Evolutionary conservation across 2,888 invertebrate genomes (phyloP), one percentile per base, ranked within the genome.

Genomic region (Invenusta paracnida): DNA sequence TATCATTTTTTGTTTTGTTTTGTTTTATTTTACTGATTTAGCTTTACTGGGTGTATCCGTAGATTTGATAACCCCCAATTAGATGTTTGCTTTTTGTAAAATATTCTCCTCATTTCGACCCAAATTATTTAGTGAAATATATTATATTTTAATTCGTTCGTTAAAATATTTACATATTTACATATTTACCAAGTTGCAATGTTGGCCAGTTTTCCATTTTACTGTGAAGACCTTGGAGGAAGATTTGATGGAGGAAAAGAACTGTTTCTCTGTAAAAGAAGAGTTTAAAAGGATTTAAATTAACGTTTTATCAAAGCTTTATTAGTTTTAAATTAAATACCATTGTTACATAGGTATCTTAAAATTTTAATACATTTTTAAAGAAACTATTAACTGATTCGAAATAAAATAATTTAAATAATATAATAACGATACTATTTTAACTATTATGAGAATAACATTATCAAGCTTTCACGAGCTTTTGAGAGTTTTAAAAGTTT

Each of bases 161-260:
- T n/a, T n/a, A n/a, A n/a, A n/a, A n/a, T n/a, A n/a, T n/a, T n/a
- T n/a, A n/a, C n/a, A n/a, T n/a, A n/a, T n/a, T n/a, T n/a, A n/a
- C n/a, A n/a, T n/a, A 87, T 90, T 93, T 92, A 95, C 96, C 96
- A 92, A 96, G 93, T 87, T 96, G 96, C 88, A 96, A 93, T 1
- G 96, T 96, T 79, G 96, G 96, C 96, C 96, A 96, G 87, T 94
- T 95, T 91, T 96, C 96, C 94, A 96, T 94, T 86, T 96, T 93
- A 0, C 96, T 95, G 1, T 95, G 95, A 81, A 96, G 93, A 31
- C 96, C 96, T 92, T 96, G 96, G 90, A 96, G 94, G 92, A 96
- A 96, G 89, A 96, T 96, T 93, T 96, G 96, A 91, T 96, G 96
- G 29, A 96, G 93, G 92, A 96, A 96, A 89, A 96, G 92, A 86